These are phyloP conservation scores for Brachyptera risi DNA, from an alignment of 2,888 invertebrate species.

Conservation along the genomic window DNA sequence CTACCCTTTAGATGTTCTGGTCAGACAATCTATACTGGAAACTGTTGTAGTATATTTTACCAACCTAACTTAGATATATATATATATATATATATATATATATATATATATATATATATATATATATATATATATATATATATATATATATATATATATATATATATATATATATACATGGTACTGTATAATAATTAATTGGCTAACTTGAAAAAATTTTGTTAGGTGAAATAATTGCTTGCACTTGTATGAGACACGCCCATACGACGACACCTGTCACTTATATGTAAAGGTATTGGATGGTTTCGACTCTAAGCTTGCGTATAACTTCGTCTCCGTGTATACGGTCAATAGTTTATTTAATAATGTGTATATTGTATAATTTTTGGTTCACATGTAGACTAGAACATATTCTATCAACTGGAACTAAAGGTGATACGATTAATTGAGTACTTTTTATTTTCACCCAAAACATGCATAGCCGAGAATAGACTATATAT, in stretches of 20 bases:
- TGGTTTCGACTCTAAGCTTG: background rate
- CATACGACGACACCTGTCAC: conserved; percentile 6
- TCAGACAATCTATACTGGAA: background rate
- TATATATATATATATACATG: background rate
- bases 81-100: background rate
- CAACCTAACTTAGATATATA: no score
- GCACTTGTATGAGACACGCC: conserved; percentile 15
- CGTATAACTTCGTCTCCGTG: background rate
- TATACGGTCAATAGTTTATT: no score
- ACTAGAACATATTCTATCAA: no score
- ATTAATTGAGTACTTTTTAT: no score
- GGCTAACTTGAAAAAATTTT: conserved; percentile 16
- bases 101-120: background rate
- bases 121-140: background rate
- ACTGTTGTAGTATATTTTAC: conserved; percentile 1
- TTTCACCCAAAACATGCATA: no score
- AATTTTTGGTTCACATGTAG: no score
- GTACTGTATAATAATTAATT: conserved; percentile 18
- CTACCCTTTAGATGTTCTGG: conserved; percentile 18
- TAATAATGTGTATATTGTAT: no score
- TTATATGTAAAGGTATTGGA: background rate
- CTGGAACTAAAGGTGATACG: no score
- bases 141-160: background rate
- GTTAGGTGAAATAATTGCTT: conserved; percentile 19
- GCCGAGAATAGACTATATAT: no score